A percentile compares a stretch with the other conserved stretches of the same genome.
Evolutionary conservation across 2,888 invertebrate species (phyloP).

Genomic region (Lepidocyrtoides sp.): DNA sequence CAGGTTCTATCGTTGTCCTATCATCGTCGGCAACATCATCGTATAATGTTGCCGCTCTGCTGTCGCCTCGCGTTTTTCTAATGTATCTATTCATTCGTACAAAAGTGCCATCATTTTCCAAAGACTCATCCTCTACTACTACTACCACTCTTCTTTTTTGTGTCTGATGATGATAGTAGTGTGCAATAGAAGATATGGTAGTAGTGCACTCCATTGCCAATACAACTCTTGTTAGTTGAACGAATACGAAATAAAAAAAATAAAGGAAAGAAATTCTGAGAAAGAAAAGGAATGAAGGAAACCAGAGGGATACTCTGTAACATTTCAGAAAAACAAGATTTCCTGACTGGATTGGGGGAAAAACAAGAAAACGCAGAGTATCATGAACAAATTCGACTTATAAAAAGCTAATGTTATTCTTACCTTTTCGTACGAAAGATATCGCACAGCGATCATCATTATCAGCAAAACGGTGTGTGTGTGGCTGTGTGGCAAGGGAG

Average conservation of each 20-base stretch:
- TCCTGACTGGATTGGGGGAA: constrained; percentile 22
- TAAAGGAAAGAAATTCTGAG: not conserved
- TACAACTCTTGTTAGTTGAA: not conserved
- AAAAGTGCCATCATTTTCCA: constrained; percentile 72
- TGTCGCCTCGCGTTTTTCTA: constrained; percentile 73
- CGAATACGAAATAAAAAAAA: not conserved
- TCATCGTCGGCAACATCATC: constrained; percentile 60
- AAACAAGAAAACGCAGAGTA: not conserved
- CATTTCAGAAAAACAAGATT: constrained; percentile 30
- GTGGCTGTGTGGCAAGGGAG: not conserved
- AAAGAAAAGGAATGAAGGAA: constrained; percentile 1
- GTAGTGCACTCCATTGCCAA: not conserved
- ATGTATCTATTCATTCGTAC: constrained; percentile 75
- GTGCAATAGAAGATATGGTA: not conserved
- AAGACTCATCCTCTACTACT: constrained; percentile 37
- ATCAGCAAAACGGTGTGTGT: not conserved
- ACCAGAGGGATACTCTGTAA: constrained; percentile 33
- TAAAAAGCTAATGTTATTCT: constrained; percentile 36
- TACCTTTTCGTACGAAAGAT: not conserved
- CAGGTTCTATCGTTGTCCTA: constrained; percentile 69
- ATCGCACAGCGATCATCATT: constrained; percentile 23
- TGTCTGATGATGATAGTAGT: not conserved
- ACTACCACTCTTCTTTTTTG: not conserved
- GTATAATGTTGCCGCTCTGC: constrained; percentile 56
- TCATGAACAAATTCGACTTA: constrained; percentile 18